Percentiles rank a stretch among this genome's conserved stretches.
phyloP scores from a whole-genome alignment of 2,113 vertebrate species.

The Pachypanchax playfairii region DNA sequence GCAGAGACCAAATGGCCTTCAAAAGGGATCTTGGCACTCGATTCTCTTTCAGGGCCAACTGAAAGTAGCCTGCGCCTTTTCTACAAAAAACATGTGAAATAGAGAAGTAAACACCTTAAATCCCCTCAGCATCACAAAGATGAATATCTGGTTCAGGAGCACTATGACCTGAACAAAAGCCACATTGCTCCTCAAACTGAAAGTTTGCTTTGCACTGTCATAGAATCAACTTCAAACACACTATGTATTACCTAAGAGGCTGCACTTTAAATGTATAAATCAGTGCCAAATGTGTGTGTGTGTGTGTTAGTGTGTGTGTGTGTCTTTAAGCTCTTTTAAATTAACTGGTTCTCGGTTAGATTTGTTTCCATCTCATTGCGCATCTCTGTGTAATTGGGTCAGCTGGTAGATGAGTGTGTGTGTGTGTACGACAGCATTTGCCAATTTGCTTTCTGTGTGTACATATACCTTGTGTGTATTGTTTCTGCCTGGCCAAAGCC shows the following conservation, averaged over 20 bases:
- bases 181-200: too few relatives aligned
- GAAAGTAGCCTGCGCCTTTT: too few relatives aligned
- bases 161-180: too few relatives aligned
- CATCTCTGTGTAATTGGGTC: slow-evolving; percentile 80
- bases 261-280: neutral
- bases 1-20: too few relatives aligned
- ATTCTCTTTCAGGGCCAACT: too few relatives aligned
- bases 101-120: too few relatives aligned
- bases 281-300: slow-evolving; percentile 15
- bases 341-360: slow-evolving; percentile 73
- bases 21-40: too few relatives aligned
- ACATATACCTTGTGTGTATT: slow-evolving; percentile 52
- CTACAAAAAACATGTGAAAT: too few relatives aligned
- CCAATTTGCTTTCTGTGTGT: slow-evolving; percentile 32
- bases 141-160: too few relatives aligned
- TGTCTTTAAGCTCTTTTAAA: slow-evolving; percentile 69
- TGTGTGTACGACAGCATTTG: slow-evolving; percentile 35
- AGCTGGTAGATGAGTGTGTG: slow-evolving; percentile 56
- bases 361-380: slow-evolving; percentile 77
- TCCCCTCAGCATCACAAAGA: too few relatives aligned
- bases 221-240: neutral
- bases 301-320: slow-evolving; percentile 35
- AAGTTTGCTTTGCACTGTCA: too few relatives aligned
- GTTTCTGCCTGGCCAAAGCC: slow-evolving; percentile 71
- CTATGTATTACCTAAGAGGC: neutral